Percentiles rank a stretch among this genome's conserved stretches.
phyloP scores from a whole-genome alignment of 1,140 invertebrate species.

The Neodiprion pinetum region DNA sequence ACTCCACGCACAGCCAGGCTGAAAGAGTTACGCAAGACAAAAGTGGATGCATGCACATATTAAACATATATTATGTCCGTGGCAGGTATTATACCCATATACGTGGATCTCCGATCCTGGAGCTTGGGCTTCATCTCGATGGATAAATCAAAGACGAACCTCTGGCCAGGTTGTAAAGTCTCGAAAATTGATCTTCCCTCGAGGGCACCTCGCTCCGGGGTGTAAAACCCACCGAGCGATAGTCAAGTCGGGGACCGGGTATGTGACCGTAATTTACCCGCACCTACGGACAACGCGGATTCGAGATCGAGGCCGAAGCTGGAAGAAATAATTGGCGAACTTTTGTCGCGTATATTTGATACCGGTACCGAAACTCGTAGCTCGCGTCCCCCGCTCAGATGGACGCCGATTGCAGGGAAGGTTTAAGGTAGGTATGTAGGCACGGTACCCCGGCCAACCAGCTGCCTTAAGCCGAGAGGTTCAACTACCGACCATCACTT shows the following conservation, averaged over 20 bases:
- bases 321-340: too few relatives aligned
- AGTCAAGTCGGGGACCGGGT: background rate
- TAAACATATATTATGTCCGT: background rate
- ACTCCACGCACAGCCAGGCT: background rate
- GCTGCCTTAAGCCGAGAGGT: background rate
- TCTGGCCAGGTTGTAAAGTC: background rate
- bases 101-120: background rate
- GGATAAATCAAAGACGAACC: constrained; percentile 7
- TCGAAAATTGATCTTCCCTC: background rate
- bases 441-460: too few relatives aligned
- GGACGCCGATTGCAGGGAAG: too few relatives aligned
- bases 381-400: too few relatives aligned
- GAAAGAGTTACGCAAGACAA: constrained; percentile 2
- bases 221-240: background rate
- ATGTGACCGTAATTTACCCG: too few relatives aligned
- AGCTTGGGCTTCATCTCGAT: background rate
- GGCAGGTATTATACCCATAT: background rate
- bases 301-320: too few relatives aligned
- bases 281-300: too few relatives aligned
- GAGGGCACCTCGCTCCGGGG: constrained; percentile 1
- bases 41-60: constrained; percentile 5
- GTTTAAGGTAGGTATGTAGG: too few relatives aligned
- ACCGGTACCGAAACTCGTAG: too few relatives aligned
- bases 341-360: too few relatives aligned
- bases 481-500: constrained; percentile 13